Conservation (phyloP, 2,113 vertebrate species). For the Illadopsis cleaveri region DNA sequence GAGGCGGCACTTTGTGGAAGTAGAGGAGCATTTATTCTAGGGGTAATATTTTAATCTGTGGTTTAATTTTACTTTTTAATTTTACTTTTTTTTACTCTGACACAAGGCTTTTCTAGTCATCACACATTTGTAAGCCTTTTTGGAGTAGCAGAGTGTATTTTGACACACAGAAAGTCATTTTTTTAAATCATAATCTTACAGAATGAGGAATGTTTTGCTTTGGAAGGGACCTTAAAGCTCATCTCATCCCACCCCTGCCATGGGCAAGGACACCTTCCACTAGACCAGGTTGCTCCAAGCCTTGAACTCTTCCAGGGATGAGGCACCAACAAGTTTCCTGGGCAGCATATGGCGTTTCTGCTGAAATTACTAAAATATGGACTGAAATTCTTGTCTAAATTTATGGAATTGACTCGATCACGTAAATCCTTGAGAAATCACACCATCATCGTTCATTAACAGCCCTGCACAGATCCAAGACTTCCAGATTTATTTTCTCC, state of each 20-base stretch:
- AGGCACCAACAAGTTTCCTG: background rate
- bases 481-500: constrained; percentile 66
- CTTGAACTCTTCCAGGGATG: background rate
- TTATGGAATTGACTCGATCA: constrained; percentile 44
- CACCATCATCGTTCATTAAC: constrained; percentile 52
- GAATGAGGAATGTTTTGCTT: background rate
- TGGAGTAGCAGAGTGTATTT: background rate
- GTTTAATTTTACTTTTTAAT: background rate
- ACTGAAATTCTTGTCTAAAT: constrained; percentile 47
- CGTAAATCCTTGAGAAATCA: constrained; percentile 52
- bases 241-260: background rate
- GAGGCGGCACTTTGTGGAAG: background rate
- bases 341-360: background rate
- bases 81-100: background rate
- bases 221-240: background rate
- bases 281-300: background rate
- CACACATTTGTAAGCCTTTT: background rate
- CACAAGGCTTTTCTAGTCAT: background rate
- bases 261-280: background rate
- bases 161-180: background rate
- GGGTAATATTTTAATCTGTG: background rate
- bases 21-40: background rate
- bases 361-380: constrained; percentile 54
- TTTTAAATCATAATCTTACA: background rate
- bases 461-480: constrained; percentile 28